Evolutionary conservation across 2,113 vertebrate species (phyloP), one percentile per base, ranked within the genome.

Genomic region (Apistogramma diplotaenia): DNA sequence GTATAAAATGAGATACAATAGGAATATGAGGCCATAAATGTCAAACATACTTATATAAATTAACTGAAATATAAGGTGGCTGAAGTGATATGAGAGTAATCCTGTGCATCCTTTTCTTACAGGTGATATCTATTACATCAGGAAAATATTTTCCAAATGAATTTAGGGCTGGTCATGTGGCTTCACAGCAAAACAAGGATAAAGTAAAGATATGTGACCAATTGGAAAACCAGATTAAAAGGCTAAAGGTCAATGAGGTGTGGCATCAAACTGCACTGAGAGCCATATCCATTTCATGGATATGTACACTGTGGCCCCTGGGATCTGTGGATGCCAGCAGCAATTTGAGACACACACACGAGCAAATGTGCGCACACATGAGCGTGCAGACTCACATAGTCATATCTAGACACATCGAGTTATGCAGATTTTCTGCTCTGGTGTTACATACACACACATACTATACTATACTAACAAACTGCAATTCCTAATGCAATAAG

Each of bases 241-340:
- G 88, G 89, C 62, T 65, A 91, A 87, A 87, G 93, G 93, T 92
- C 93, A 93, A 90, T 76, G 78, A 92, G 86, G 87, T 89, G 87
- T 83, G 82, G 89, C 88, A 91, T 88, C 89, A 86, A 84, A 89
- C 89, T 87, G 73, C 54, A 82, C 74, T 85, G 91, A 91, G 83
- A 81, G 83, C 19, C 78, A 6, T 92, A 93, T 93, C 89, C 59
- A 89, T 93, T 90, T 89, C 89, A 90, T 78, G 72, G 86, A 85
- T 72, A 83, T 76, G 33, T 81, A 87, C 40, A 72, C 83, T 72
- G 56, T 37, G 56, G 21, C 85, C 82, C 81, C 53, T 33, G 59
- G 87, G 79, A 86, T 85, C 79, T 79, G 72, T 65, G 86, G 79
- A 89, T 84, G 78, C 87, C 90, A 88, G 70, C 59, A 82, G 88